Conservation (phyloP, 2,113 vertebrate species). For the Solea solea region DNA sequence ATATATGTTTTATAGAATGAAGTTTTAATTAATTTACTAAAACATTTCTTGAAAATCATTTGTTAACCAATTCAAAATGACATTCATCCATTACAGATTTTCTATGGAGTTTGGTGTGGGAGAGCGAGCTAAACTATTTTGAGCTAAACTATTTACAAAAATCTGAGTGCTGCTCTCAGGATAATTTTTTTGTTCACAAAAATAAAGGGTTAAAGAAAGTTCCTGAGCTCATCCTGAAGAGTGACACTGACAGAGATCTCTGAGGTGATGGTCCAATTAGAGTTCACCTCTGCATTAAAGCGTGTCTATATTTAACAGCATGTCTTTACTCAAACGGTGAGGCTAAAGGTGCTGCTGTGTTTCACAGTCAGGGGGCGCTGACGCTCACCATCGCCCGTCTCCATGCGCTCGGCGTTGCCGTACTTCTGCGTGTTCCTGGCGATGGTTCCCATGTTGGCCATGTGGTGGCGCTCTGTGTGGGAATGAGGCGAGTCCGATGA, state of each 20-base stretch:
- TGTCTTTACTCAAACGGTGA: background rate
- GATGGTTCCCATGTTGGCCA: conserved; percentile 94
- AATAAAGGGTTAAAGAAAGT: background rate
- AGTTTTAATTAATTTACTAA: too few species aligned
- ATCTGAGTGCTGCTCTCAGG: background rate
- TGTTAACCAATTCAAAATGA: too few species aligned
- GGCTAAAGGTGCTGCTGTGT: background rate
- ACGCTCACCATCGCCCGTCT: conserved; percentile 94
- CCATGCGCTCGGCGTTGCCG: conserved; percentile 98
- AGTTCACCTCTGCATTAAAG: conserved; percentile 37
- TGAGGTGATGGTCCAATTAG: conserved; percentile 42
- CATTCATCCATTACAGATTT: too few species aligned
- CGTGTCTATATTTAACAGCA: too few species aligned
- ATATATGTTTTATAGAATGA: too few species aligned
- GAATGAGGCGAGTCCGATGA: conserved; percentile 87
- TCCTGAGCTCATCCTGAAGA: conserved; percentile 38
- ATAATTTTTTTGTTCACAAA: background rate
- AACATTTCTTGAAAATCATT: too few species aligned
- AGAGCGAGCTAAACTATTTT: too few species aligned
- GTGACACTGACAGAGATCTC: conserved; percentile 38
- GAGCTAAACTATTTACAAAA: too few species aligned
- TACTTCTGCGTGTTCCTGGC: conserved; percentile 93
- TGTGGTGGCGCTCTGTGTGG: conserved; percentile 93
- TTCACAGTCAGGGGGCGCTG: background rate
- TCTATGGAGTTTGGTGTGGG: too few species aligned